Percentiles rank a stretch among this genome's conserved stretches.
Evolutionary conservation across 1,140 invertebrate species (phyloP).

Genomic region (Olivierus martensii): DNA sequence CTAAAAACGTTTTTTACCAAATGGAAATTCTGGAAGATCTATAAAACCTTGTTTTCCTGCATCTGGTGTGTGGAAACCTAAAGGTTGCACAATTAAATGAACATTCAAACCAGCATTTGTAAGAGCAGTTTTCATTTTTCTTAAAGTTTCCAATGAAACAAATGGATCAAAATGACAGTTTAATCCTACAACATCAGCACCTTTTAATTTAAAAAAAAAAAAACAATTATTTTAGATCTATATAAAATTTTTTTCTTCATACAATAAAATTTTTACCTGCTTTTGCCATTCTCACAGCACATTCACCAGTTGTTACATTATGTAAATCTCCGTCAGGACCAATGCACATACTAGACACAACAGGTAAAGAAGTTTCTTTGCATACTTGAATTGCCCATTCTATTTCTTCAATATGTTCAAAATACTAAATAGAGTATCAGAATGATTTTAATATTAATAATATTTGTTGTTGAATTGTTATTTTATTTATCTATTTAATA

Average conservation of each 20-base stretch:
- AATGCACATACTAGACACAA: constrained; percentile 33
- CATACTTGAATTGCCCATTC: constrained; percentile 34
- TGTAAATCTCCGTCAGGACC: constrained; percentile 33
- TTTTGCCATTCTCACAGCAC: constrained; percentile 32
- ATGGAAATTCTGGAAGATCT: constrained; percentile 34
- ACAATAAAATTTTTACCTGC: constrained; percentile 21
- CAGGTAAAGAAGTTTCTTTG: constrained; percentile 23
- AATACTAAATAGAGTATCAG: constrained; percentile 25
- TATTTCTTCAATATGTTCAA: constrained; percentile 35
- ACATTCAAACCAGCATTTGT: constrained; percentile 24
- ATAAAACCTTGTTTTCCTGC: constrained; percentile 33
- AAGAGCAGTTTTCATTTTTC: constrained; percentile 30
- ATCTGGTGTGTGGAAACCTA: constrained; percentile 31
- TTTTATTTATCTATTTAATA: too few species aligned
- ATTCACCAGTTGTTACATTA: constrained; percentile 27
- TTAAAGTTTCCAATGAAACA: constrained; percentile 25
- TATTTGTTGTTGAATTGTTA: too few species aligned
- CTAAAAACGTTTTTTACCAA: constrained; percentile 28
- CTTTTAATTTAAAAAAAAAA: constrained; percentile 15
- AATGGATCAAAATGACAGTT: constrained; percentile 35
- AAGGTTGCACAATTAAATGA: constrained; percentile 30
- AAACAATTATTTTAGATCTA: background rate
- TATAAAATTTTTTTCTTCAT: too few species aligned
- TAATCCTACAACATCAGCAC: constrained; percentile 32
- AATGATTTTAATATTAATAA: too few species aligned